Evolutionary conservation across 2,113 vertebrate species (phyloP).

Genomic region (pig (Sus scrofa)): T2T-Sscrofa CM000826.6:99361501-99362000

Average conservation of each 20-base stretch:
- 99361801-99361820: conserved; percentile 82
- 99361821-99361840: conserved; percentile 82
- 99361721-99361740: conserved; percentile 71
- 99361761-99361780: conserved; percentile 80
- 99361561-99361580: conserved; percentile 64
- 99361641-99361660: conserved; percentile 71
- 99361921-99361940: conserved; percentile 76
- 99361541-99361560: conserved; percentile 56
- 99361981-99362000: conserved; percentile 74
- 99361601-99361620: conserved; percentile 41
- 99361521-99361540: conserved; percentile 4
- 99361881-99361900: conserved; percentile 80
- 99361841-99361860: conserved; percentile 71
- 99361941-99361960: conserved; percentile 82
- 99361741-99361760: conserved; percentile 73
- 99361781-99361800: conserved; percentile 78
- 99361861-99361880: conserved; percentile 84
- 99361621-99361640: conserved; percentile 67
- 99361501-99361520: conserved; percentile 24
- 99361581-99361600: conserved; percentile 73
- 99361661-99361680: conserved; percentile 77
- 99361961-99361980: conserved; percentile 68
- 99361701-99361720: conserved; percentile 68
- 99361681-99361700: conserved; percentile 75
- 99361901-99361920: conserved; percentile 74